These are phyloP conservation scores for Orcinus orca DNA, from an alignment of 2,113 vertebrate species.

Conservation along the genomic window DNA sequence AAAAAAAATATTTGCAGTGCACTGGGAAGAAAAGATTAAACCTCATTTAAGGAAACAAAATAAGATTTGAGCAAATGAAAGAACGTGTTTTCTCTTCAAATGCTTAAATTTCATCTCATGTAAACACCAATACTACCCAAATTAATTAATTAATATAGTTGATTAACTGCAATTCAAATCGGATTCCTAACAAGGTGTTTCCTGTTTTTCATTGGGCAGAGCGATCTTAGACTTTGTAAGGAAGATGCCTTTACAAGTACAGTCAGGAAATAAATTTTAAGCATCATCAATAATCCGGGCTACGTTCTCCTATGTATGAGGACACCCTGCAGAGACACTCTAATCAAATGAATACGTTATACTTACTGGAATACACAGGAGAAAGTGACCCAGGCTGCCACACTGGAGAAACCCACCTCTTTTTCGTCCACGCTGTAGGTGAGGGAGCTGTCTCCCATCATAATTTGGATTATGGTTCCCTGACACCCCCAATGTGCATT, in stretches of 20 bases:
- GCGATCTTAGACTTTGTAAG: no score
- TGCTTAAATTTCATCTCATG: background rate
- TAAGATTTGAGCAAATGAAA: background rate
- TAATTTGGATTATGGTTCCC: background rate
- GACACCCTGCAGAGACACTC: background rate
- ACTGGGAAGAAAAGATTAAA: background rate
- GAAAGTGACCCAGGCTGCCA: background rate
- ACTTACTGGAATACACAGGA: no score
- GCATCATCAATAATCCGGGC: no score
- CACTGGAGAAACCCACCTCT: background rate
- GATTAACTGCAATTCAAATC: background rate
- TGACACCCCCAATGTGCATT: background rate
- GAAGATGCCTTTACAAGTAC: no score
- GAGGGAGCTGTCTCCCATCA: no score
- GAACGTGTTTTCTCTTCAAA: background rate
- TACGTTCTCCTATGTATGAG: background rate
- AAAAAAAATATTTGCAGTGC: background rate
- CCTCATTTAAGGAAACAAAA: background rate
- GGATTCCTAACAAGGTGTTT: no score
- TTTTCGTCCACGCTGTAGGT: no score
- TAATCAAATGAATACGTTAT: background rate
- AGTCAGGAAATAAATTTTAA: background rate
- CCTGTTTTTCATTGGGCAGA: background rate
- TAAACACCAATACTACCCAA: background rate
- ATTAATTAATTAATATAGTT: no score